Percentiles rank a stretch among this genome's conserved stretches.
These are phyloP conservation scores for Polymixis flavicincta DNA, from an alignment of 2,888 invertebrate genomes.

Conservation along the genomic window DNA sequence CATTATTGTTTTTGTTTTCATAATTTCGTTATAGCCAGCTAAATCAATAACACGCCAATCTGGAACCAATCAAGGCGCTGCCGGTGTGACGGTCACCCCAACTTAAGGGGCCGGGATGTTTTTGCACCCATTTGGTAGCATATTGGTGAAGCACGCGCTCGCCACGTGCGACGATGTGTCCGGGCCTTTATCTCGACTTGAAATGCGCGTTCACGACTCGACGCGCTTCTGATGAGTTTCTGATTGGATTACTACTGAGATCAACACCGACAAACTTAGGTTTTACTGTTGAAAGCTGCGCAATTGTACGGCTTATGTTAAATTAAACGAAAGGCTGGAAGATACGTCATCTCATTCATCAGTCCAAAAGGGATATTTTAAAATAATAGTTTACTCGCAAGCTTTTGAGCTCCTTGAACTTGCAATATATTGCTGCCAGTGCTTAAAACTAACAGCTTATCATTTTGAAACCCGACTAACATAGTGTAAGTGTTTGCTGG, in stretches of 20 bases:
- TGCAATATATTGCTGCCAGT: background rate
- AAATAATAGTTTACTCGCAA: constrained; percentile 11
- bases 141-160: constrained; percentile 82
- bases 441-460: background rate
- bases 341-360: background rate
- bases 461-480: background rate
- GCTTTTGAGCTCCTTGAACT: constrained; percentile 6
- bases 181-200: constrained; percentile 82
- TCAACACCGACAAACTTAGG: constrained; percentile 59
- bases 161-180: constrained; percentile 83
- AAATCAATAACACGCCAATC: constrained; percentile 57
- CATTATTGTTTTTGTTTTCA: background rate
- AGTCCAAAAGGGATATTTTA: background rate
- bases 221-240: constrained; percentile 79
- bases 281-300: constrained; percentile 40
- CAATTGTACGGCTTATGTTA: constrained; percentile 21
- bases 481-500: background rate
- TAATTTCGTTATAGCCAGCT: constrained; percentile 14
- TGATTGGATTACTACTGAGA: constrained; percentile 85
- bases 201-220: constrained; percentile 88
- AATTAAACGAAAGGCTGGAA: background rate
- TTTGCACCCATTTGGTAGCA: constrained; percentile 80
- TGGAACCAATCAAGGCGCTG: constrained; percentile 68
- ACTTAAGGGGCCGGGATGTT: constrained; percentile 77
- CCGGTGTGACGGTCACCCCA: constrained; percentile 76